phyloP scores from a whole-genome alignment of 2,888 invertebrate species.

The Ophion obscuratus region DNA sequence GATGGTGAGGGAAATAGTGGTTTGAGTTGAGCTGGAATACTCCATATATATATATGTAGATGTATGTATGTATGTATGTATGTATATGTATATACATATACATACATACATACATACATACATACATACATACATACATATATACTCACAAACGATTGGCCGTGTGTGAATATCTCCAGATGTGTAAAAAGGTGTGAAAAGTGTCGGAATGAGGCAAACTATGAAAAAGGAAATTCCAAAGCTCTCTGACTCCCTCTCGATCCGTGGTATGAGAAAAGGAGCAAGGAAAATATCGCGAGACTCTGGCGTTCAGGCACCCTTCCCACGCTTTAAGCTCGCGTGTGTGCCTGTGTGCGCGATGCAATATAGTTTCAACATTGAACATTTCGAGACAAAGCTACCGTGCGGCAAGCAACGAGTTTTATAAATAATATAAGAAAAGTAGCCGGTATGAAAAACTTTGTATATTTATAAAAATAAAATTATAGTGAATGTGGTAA shows the following conservation, averaged over 20 bases:
- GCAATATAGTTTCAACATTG: slow-evolving; percentile 53
- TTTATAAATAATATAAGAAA: slow-evolving; percentile 10
- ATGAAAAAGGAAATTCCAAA: slow-evolving; percentile 61
- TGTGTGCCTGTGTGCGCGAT: slow-evolving; percentile 3
- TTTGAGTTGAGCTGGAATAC: too few species aligned
- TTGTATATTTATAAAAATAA: too few species aligned
- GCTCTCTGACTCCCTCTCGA: slow-evolving; percentile 34
- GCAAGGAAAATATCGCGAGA: slow-evolving; percentile 50
- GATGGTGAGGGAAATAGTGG: too few species aligned
- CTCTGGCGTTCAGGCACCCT: slow-evolving; percentile 10
- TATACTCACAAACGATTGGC: background rate
- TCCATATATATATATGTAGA: too few species aligned
- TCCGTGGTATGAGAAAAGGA: slow-evolving; percentile 16
- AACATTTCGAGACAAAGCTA: slow-evolving; percentile 35
- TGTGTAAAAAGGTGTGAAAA: slow-evolving; percentile 46
- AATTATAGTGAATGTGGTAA: too few species aligned
- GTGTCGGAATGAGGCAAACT: slow-evolving; percentile 53
- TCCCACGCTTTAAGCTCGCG: background rate
- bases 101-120: too few species aligned
- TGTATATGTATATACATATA: too few species aligned
- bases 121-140: too few species aligned
- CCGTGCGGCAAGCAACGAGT: background rate
- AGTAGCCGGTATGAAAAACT: slow-evolving; percentile 10
- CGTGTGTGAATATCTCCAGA: slow-evolving; percentile 13
- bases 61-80: too few species aligned